A percentile compares a stretch with the other conserved stretches of the same genome.
Conservation (phyloP, 1,140 invertebrate genomes). For the Plutomurus gul region DNA sequence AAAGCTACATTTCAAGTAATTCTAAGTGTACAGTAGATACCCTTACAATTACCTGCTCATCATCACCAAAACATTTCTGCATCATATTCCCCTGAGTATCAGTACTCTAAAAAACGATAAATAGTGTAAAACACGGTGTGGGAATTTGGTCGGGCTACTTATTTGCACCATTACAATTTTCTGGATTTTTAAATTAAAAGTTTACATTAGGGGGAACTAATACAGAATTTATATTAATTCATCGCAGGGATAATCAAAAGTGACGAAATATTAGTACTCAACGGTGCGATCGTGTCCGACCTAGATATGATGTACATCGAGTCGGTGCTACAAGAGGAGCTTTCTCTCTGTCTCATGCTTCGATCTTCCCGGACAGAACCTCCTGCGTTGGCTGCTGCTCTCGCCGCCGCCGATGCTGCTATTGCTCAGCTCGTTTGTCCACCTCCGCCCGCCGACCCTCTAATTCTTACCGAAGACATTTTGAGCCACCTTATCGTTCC, state of each 20-base stretch:
- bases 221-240: no score
- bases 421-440: constrained; percentile 94
- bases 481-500: constrained; percentile 94
- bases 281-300: constrained; percentile 94
- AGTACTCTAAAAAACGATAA: no score
- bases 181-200: no score
- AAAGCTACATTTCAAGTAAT: no score
- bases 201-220: no score
- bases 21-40: no score
- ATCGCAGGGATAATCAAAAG: constrained; percentile 95
- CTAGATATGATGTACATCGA: constrained; percentile 99
- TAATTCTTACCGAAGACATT: constrained; percentile 89
- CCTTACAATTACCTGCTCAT: no score
- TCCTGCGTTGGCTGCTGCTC: constrained; percentile 76
- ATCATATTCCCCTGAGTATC: no score
- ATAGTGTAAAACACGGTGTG: no score
- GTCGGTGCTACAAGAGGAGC: constrained; percentile 73
- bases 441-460: constrained; percentile 88
- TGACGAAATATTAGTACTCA: constrained; percentile 98
- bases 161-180: no score
- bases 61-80: no score
- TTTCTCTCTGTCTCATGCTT: constrained; percentile 96
- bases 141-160: no score
- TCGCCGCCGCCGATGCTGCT: constrained; percentile 82
- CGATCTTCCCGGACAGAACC: constrained; percentile 92